Evolutionary conservation across 2,888 invertebrate species (phyloP).

Genomic region (Pogonocherus hispidulus): DNA sequence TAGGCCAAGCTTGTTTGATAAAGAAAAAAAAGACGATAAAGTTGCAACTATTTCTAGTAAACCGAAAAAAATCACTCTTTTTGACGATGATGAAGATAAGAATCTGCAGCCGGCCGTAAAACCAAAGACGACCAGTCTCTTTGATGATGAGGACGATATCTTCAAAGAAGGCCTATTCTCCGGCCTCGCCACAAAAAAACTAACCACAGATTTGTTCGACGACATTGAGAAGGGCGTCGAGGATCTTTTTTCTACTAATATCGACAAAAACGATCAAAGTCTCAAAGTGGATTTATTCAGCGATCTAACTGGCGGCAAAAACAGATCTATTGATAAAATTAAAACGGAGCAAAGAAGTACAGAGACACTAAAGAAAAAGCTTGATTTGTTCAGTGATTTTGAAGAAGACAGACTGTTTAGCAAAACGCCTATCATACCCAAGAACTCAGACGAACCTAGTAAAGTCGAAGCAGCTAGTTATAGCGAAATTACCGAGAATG

Average conservation of each 20-base stretch:
- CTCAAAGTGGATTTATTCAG: slow-evolving; percentile 6
- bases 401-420: slow-evolving; percentile 18
- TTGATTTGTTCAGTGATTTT: slow-evolving; percentile 25
- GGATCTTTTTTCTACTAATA: slow-evolving; percentile 35
- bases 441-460: too few species aligned
- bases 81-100: slow-evolving; percentile 45
- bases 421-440: background rate
- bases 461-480: too few species aligned
- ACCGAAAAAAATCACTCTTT: slow-evolving; percentile 47
- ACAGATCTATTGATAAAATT: background rate
- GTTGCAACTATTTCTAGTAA: background rate
- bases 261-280: slow-evolving; percentile 5
- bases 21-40: background rate
- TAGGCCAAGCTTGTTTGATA: background rate
- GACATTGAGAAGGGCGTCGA: slow-evolving; percentile 42
- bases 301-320: slow-evolving; percentile 8
- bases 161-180: slow-evolving; percentile 65
- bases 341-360: background rate
- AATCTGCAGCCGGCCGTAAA: slow-evolving; percentile 14
- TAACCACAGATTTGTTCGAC: slow-evolving; percentile 56
- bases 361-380: background rate
- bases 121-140: slow-evolving; percentile 39
- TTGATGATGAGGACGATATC: slow-evolving; percentile 55
- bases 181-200: slow-evolving; percentile 53
- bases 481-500: background rate